Conservation (phyloP, 1,140 invertebrate species). For the Sycobia sp. region DNA sequence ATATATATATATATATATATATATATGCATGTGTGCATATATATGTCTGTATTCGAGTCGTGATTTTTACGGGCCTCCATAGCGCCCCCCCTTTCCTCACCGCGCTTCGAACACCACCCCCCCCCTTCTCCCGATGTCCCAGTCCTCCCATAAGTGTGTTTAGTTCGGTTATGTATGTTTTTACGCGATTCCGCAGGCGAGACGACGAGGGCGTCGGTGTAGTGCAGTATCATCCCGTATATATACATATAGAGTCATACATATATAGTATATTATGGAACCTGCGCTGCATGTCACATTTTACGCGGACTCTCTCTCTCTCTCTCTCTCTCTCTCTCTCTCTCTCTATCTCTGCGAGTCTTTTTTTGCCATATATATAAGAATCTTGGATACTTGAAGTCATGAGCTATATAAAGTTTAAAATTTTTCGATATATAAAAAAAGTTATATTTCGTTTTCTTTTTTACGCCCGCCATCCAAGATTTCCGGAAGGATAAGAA, state of each 20-base stretch:
- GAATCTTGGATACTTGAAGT: no score
- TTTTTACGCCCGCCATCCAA: not conserved
- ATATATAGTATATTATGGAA: slow-evolving; percentile 4
- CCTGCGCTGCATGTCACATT: slow-evolving; percentile 40
- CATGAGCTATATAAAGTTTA: slow-evolving; percentile 16
- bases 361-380: no score
- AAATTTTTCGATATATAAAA: slow-evolving; percentile 19
- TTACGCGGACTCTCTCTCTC: slow-evolving; percentile 16
- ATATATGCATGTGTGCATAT: no score
- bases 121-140: slow-evolving; percentile 1
- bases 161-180: slow-evolving; percentile 45
- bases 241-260: no score
- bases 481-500: not conserved
- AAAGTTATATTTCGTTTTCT: slow-evolving; percentile 14
- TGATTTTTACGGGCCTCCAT: slow-evolving; percentile 36
- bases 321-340: not conserved
- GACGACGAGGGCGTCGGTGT: no score
- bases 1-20: no score
- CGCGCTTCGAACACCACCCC: no score
- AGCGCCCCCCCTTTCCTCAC: not conserved
- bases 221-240: no score
- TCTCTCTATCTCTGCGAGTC: not conserved
- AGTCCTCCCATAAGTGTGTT: slow-evolving; percentile 41
- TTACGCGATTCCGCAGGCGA: slow-evolving; percentile 38
- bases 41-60: no score